Evolutionary conservation across 2,113 vertebrate genomes (phyloP), one percentile per base, ranked within the genome.

Genomic region (Phyllostomus discolor): DNA sequence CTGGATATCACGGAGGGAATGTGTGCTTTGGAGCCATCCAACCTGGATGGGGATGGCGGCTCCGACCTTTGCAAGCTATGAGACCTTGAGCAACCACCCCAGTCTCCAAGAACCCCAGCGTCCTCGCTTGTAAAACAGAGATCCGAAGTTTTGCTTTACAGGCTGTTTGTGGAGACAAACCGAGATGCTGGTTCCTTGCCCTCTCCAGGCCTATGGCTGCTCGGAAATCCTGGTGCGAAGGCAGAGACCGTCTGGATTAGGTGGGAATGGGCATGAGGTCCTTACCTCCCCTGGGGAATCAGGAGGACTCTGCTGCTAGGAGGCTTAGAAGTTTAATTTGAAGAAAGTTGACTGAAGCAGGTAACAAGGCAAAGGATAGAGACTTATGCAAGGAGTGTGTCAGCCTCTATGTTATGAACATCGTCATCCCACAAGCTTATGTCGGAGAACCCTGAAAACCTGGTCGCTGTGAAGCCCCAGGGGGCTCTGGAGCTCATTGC

Each of bases 391-490:
- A 72, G 54, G 79, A 84, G 54, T 6, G 6, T 72, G 43, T 33
- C 73, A 20, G 20, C 28, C 73, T 50, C 43, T 20, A 3, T 4
- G 11, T 26, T 28, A 46, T 7, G 31, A 17, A 15, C 14, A 57
- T 66, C n/a, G 24, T 52, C 19, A 19, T 52, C 24, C n/a, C 52
- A 43, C 26, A 79, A 16, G 16, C 10, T 4, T 35, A 57, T 50
- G 31, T 64, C 33, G 31, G 0, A n/a, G 66, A 72, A 24, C 50
- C 66, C 50, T 10, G 48, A 33, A 70, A 52, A 28, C 66, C 16
- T 28, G 8, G 2, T 14, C 5, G 22, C 20, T 5, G 2, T 59
- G 9, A 48, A 0, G 59, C 15, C 15, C 15, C 41, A 4, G 1
- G 4, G 19, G 10, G 6, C 14, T 38, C 16, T 5, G 35, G 0